Conservation (phyloP, 1,140 invertebrate genomes). For the Lutraria rhynchaena region DNA sequence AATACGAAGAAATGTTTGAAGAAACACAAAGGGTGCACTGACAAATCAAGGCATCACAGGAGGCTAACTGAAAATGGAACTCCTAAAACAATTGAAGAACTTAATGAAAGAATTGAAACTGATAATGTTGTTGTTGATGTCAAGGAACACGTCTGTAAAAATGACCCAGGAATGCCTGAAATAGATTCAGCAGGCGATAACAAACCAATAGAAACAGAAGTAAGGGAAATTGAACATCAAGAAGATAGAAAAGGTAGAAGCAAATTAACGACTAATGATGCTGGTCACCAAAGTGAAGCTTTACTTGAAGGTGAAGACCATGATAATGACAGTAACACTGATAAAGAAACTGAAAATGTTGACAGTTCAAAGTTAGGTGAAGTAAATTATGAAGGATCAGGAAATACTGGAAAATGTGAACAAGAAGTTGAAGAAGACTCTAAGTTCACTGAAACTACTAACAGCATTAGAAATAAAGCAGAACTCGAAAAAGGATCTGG, state of each 20-base stretch:
- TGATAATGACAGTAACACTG: neutral
- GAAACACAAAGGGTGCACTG: no score
- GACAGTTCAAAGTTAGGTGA: neutral
- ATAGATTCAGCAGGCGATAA: neutral
- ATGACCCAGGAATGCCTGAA: neutral
- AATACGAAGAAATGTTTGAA: conserved; percentile 1
- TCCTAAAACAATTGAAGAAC: no score
- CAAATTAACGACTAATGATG: no score
- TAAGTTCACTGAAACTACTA: no score
- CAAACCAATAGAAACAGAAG: neutral
- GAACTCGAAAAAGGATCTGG: no score
- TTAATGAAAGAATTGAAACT: neutral
- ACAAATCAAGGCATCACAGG: no score
- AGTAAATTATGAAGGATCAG: neutral
- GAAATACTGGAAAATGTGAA: neutral
- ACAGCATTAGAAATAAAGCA: no score
- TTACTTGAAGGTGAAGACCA: neutral
- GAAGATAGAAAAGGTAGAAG: no score
- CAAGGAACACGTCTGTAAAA: no score
- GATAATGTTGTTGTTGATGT: conserved; percentile 1
- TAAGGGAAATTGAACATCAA: no score
- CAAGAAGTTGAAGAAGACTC: neutral
- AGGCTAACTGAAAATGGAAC: no score
- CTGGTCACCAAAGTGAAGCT: no score
- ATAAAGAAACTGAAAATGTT: neutral